Evolutionary conservation across 2,113 vertebrate genomes (phyloP), one percentile per base, ranked within the genome.

Genomic region (Thalassoma bifasciatum): DNA sequence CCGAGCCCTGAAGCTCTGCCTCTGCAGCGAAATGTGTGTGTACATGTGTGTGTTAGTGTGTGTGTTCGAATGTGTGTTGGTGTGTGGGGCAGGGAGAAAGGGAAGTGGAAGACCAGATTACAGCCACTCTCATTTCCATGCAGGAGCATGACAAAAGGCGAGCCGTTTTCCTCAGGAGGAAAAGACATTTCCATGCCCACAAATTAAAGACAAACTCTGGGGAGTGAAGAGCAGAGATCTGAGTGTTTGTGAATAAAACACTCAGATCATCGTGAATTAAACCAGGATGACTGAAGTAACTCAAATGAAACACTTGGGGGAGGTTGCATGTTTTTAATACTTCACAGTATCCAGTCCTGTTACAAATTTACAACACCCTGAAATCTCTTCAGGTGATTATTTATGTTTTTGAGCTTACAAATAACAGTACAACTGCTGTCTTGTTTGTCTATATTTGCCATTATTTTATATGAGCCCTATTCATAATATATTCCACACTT

Each of bases 71-170:
- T 49, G 46, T 49, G 46, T 21, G 46, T 49, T 49, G 19, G 13
- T 4, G 46, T n/a, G 46, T 21, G 53, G 68, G 70, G 34, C 68
- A 44, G 26, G 34, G 69, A 76, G 54, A 75, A 17, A 36, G 78
- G 67, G 75, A 85, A 75, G 72, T 66, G 62, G 56, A 67, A 46
- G 65, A 79, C 70, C 81, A 72, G 73, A 83, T 85, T 88, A 88
- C 71, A 84, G 76, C 66, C n/a, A 69, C 61, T 72, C 63, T 84
- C 66, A 57, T 84, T 89, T 88, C 77, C 74, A 85, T 9, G n/a
- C 59, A 46, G 59, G 36, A 2, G 24, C 52, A 74, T 56, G 46
- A 75, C 46, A 75, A 77, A 81, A 72, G 52, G 14, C 8, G 26
- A 22, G 46, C 23, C 8, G 42, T 52, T n/a, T 58, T 54, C 57